These are phyloP conservation scores for Orestias chungarensis DNA, from an alignment of 2,797 vertebrate genomes.

Conservation along the genomic window DNA sequence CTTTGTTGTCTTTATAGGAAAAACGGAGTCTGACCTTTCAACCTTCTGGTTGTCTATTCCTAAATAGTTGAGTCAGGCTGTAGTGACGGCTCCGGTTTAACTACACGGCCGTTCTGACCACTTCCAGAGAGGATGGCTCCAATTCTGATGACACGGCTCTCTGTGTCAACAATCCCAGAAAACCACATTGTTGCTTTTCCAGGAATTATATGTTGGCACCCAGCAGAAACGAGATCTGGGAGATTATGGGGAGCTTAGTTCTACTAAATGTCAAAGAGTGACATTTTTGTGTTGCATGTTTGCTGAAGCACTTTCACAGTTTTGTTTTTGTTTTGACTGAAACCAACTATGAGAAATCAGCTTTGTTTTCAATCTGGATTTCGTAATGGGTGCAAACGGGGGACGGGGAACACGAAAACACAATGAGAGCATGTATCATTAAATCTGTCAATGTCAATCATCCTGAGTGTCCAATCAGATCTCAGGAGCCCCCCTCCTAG, in stretches of 20 bases:
- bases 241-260: not conserved
- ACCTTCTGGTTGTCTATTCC: not conserved
- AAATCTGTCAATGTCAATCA: too few species aligned
- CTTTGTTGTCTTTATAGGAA: not conserved
- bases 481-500: too few species aligned
- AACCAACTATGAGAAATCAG: not conserved
- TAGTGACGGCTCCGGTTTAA: not conserved
- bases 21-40: not conserved
- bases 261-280: not conserved
- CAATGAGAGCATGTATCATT: too few species aligned
- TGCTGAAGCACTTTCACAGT: not conserved
- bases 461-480: too few species aligned
- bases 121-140: not conserved
- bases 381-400: not conserved
- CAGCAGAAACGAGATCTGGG: not conserved
- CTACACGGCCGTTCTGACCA: not conserved
- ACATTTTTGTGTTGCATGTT: not conserved
- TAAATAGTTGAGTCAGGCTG: not conserved
- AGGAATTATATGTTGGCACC: not conserved
- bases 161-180: not conserved
- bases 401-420: too few species aligned
- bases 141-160: not conserved
- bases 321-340: not conserved
- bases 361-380: not conserved
- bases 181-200: not conserved